Percentiles rank a stretch among this genome's conserved stretches.
Conservation (phyloP, 2,113 vertebrate species). For the Seriola dumerili region DNA sequence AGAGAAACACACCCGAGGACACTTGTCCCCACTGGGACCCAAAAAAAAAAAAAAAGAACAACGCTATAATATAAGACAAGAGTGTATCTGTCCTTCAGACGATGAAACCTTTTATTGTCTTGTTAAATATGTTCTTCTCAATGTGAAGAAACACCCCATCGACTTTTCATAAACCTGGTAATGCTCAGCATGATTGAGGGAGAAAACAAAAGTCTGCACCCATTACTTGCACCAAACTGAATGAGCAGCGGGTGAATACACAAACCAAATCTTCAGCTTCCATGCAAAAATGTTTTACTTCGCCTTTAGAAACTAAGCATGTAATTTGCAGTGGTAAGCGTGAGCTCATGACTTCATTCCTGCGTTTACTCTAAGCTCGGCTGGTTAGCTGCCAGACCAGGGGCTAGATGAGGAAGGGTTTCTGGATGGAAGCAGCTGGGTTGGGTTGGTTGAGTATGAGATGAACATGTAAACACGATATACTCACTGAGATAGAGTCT, state of each 20-base stretch:
- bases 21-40: constrained; percentile 60
- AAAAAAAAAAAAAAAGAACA: constrained; percentile 17
- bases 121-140: constrained; percentile 11
- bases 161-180: constrained; percentile 69
- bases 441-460: constrained; percentile 83
- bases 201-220: constrained; percentile 6
- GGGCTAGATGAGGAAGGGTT: constrained; percentile 84
- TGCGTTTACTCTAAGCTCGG: constrained; percentile 76
- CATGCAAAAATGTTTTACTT: constrained; percentile 66
- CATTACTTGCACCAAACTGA: constrained; percentile 56
- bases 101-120: constrained; percentile 26
- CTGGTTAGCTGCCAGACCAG: constrained; percentile 82
- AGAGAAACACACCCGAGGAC: constrained; percentile 73
- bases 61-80: constrained; percentile 27
- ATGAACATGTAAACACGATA: constrained; percentile 93
- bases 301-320: constrained; percentile 66
- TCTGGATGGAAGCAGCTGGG: constrained; percentile 84
- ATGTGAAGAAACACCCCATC: constrained; percentile 22
- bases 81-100: constrained; percentile 23
- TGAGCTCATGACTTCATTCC: constrained; percentile 81
- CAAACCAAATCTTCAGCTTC: constrained; percentile 59
- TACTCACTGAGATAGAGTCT: constrained; percentile 97
- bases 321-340: constrained; percentile 79
- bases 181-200: constrained; percentile 76
- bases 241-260: constrained; percentile 73